phyloP scores from a whole-genome alignment of 92 coral and sea anemone genomes.

The Phenganax subtilis region DNA sequence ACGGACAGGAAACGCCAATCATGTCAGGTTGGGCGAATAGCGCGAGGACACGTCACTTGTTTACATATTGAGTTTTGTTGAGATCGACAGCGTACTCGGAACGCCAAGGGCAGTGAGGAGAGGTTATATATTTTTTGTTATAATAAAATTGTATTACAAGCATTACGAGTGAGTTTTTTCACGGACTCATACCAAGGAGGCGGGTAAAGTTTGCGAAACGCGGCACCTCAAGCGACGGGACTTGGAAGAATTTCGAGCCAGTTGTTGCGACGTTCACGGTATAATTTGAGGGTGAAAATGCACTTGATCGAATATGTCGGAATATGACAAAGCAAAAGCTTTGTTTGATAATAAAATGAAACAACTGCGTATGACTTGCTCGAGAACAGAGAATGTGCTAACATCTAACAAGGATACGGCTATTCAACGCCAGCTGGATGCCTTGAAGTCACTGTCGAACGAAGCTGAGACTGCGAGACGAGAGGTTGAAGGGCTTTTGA shows the following conservation, averaged over 20 bases:
- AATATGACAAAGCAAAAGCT: conserved; percentile 10
- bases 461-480: conserved; percentile 34
- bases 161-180: too few relatives aligned
- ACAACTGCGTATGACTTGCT: conserved; percentile 21
- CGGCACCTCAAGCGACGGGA: not conserved
- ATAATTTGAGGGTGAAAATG: not conserved
- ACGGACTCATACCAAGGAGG: not conserved
- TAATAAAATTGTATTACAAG: too few relatives aligned
- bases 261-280: not conserved
- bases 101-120: too few relatives aligned
- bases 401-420: not conserved
- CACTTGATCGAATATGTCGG: not conserved
- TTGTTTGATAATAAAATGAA: conserved; percentile 21
- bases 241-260: not conserved
- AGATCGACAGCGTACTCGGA: too few relatives aligned
- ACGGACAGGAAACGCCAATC: too few relatives aligned
- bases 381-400: conserved; percentile 6
- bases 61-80: too few relatives aligned
- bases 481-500: conserved; percentile 25
- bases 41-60: too few relatives aligned
- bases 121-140: too few relatives aligned
- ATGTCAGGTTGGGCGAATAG: too few relatives aligned
- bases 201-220: not conserved
- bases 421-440: conserved; percentile 28
- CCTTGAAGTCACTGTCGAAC: conserved; percentile 18